Percentiles rank a stretch among this genome's conserved stretches.
These are phyloP conservation scores for Autographa gamma DNA, from an alignment of 2,888 invertebrate genomes.

Conservation along the genomic window DNA sequence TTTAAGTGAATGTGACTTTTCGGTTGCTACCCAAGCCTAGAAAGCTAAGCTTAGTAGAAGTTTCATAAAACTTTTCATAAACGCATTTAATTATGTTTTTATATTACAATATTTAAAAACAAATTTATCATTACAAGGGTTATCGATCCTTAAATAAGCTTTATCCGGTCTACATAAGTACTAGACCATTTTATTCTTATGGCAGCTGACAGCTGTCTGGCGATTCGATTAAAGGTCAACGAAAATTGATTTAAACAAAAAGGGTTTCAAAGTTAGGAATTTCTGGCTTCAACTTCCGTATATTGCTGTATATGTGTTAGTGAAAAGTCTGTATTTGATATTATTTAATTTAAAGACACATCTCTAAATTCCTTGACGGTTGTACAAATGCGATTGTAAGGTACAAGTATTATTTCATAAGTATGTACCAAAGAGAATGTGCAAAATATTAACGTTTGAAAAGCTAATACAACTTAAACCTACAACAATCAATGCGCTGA, in stretches of 20 bases:
- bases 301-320: too few relatives aligned
- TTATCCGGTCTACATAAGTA: background rate
- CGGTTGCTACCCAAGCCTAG: background rate
- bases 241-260: background rate
- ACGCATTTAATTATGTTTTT: too few relatives aligned
- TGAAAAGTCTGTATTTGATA: too few relatives aligned
- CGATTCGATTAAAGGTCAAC: conserved; percentile 5
- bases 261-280: background rate
- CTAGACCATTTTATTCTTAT: conserved; percentile 1
- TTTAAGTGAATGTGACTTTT: background rate
- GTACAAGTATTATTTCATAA: background rate
- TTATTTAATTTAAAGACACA: background rate
- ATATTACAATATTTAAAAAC: too few relatives aligned
- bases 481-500: background rate
- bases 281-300: too few relatives aligned
- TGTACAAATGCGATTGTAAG: background rate
- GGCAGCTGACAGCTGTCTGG: background rate
- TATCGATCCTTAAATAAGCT: background rate
- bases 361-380: background rate
- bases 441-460: background rate
- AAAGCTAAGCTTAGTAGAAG: too few relatives aligned
- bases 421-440: background rate
- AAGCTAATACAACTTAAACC: background rate
- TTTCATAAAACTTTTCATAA: too few relatives aligned
- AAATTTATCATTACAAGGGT: background rate